phyloP scores from a whole-genome alignment of 2,888 invertebrate genomes.

The Stenotaenia linearis region DNA sequence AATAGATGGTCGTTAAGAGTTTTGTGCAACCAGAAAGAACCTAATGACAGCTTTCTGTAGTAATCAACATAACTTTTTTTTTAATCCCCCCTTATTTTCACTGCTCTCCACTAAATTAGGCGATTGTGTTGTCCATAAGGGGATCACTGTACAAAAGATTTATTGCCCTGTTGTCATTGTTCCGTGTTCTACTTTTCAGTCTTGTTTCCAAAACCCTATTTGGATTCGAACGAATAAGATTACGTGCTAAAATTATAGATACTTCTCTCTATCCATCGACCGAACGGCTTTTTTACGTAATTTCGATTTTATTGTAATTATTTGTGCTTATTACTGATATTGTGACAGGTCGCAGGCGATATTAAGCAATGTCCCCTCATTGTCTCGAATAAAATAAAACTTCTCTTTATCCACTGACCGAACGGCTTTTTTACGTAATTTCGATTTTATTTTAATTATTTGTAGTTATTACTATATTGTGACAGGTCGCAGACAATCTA shows the following conservation, averaged over 20 bases:
- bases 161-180: not conserved
- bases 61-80: not conserved
- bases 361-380: too few relatives aligned
- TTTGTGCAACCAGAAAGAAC: not conserved
- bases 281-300: too few relatives aligned
- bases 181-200: not conserved
- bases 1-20: constrained; percentile 21
- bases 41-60: not conserved
- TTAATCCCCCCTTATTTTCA: not conserved
- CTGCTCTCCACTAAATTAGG: not conserved
- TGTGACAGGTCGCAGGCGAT: too few relatives aligned
- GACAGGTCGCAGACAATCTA: not conserved
- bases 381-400: too few relatives aligned
- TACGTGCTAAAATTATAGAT: not conserved
- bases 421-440: too few relatives aligned
- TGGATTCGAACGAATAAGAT: not conserved
- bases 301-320: not conserved
- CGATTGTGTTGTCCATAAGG: not conserved
- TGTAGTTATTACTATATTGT: too few relatives aligned
- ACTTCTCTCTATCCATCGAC: not conserved
- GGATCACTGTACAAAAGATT: not conserved
- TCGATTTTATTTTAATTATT: too few relatives aligned
- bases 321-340: too few relatives aligned
- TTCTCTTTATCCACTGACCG: too few relatives aligned
- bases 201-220: not conserved